Base-by-base conservation (phyloP, 2,888 invertebrate species). In the Drosophila emarginata region DNA sequence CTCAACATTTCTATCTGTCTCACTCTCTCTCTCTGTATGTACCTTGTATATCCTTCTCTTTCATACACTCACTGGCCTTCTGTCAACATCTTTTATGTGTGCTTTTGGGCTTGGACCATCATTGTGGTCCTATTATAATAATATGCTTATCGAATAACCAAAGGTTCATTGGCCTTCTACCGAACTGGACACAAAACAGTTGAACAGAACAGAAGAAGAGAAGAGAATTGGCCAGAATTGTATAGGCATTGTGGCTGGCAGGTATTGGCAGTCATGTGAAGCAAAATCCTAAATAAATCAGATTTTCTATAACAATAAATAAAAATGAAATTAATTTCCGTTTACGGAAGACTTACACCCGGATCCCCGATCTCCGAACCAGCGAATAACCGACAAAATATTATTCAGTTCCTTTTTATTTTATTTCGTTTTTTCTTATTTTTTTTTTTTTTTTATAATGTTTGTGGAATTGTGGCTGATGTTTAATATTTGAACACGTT, bases 301-400 rank as follows among this genome's bases (percentile, higher is more conserved):
- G 58, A 67, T 78, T 77, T 79, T 86, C 71, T 66, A 79, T 76
- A 62, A 70, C 74, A 83, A 83, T 72, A 79, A 86, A 83, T 86
- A 74, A 70, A 83, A 76, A 77, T 76, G 72, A 77, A 79, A 86
- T 86, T 80, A 83, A 83, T 83, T 83, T 83, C 86, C 82, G 82
- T 72, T 82, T 72, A 61, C 67, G 61, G 62, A 61, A 32, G 32
- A 32, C 32, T 32, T 32, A 32, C 32, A 32, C 32, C 32, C 32
- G 26, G 4, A 26, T 9, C 32, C 2, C 32, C 32, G 9, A 28
- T 5, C 28, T 6, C 28, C 28, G 28, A 28, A 5, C 6, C 7
- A 28, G 5, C 6, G 54, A 54, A 39, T 65, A 61, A 64, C 45
- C 12, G 4, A 57, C 62, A 66, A 52, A 60, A 63, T 58, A 51